Evolutionary conservation across 2,888 invertebrate species (phyloP), one percentile per base, ranked within the genome.

Genomic region (Calameuta idolon): DNA sequence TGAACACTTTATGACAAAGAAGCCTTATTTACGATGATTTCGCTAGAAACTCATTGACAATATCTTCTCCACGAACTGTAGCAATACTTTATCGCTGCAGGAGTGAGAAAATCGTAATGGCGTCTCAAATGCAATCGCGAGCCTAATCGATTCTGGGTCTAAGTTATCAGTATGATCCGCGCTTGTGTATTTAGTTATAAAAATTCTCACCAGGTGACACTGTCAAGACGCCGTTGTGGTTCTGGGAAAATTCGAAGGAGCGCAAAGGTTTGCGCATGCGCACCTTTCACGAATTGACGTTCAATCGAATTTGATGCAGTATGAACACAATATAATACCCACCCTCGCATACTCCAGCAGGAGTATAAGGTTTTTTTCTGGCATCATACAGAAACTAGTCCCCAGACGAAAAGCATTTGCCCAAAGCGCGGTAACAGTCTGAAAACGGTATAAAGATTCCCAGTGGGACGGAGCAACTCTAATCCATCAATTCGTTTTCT

Each of bases 231-330:
- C 23, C 9, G 23, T 15, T 15, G 15, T 9, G 23, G 55, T 55
- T 55, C 55, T 23, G 23, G 23, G 9, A 55, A 55, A 55, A 55
- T 55, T 55, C 9, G 55, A 55, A 55, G 55, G 55, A 55, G 23
- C 55, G 55, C 55, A 23, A 55, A 55, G 23, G 9, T 9, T 9
- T 9, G 80, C 79, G 83, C 84, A 81, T 77, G 75, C 71, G 78
- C 75, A 76, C 34, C 30, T 75, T 37, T 30, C 69, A 76, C 78
- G 79, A 80, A 82, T 83, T 81, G 77, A 79, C 83, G 84, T 82
- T 86, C 84, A 86, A 86, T 86, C 85, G 85, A 85, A 84, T 83
- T 81, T 81, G 82, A 83, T 83, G 84, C 86, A 77, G 79, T 71
- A 84, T 79, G 79, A 77, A 73, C 78, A 77, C 84, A 77, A 78